These are phyloP conservation scores for Elephantulus edwardii DNA, from an alignment of 2,113 vertebrate species.

Conservation along the genomic window DNA sequence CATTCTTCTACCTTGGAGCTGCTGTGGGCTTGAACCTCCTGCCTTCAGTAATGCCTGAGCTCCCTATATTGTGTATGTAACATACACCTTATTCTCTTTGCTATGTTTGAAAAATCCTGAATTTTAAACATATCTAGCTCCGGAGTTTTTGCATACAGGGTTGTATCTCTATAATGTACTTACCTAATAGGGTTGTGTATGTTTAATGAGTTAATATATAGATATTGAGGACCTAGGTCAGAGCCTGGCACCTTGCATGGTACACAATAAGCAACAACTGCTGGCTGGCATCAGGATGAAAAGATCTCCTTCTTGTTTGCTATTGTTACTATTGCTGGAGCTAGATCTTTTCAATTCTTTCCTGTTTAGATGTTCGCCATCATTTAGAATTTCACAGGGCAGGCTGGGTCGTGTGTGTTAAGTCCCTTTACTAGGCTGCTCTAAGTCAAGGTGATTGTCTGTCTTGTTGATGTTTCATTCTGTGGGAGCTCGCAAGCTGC, in stretches of 20 bases:
- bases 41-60: too few relatives aligned
- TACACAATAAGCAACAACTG: neutral
- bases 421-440: neutral
- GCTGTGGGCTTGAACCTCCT: too few relatives aligned
- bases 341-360: neutral
- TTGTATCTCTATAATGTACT: neutral
- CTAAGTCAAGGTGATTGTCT: neutral
- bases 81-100: too few relatives aligned
- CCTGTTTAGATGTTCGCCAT: neutral
- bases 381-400: neutral
- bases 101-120: neutral
- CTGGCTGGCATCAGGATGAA: neutral
- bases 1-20: too few relatives aligned
- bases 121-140: neutral
- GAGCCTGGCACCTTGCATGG: neutral
- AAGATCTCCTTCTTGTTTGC: neutral
- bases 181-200: neutral
- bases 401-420: neutral
- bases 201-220: neutral
- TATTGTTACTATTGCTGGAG: neutral
- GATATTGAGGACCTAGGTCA: neutral
- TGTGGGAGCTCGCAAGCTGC: neutral
- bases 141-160: neutral
- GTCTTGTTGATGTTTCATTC: neutral
- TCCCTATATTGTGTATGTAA: too few relatives aligned